These are phyloP conservation scores for Eleutherodactylus coqui DNA, from an alignment of 2,797 vertebrate species.

Conservation along the genomic window DNA sequence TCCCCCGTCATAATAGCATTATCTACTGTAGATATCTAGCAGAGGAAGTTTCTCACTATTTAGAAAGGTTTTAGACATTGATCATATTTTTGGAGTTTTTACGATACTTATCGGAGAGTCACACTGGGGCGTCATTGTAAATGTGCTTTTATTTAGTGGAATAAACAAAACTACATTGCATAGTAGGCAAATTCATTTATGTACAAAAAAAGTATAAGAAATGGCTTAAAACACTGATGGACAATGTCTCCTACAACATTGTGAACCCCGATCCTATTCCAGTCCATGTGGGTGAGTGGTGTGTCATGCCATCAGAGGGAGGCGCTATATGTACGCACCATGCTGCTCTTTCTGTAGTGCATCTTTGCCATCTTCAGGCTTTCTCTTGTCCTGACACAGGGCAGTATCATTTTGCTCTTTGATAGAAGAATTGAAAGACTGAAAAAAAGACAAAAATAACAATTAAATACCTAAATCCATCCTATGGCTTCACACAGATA, in stretches of 20 bases:
- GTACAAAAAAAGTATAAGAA: constrained; percentile 44
- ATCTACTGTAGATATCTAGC: not conserved
- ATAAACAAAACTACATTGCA: constrained; percentile 47
- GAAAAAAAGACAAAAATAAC: not conserved
- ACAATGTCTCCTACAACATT: constrained; percentile 26
- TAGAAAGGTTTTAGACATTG: not conserved
- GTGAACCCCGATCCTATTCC: constrained; percentile 38
- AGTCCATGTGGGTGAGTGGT: constrained; percentile 43
- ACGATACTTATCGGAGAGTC: constrained; percentile 29
- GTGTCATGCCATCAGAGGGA: constrained; percentile 36
- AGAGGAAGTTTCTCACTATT: not conserved
- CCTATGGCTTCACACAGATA: not conserved
- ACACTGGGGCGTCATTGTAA: constrained; percentile 34
- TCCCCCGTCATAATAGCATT: not conserved
- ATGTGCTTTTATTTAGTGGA: constrained; percentile 46
- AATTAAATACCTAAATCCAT: not conserved
- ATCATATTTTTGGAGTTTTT: not conserved
- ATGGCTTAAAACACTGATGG: constrained; percentile 34
- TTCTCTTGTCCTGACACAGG: not conserved
- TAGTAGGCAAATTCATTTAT: constrained; percentile 37
- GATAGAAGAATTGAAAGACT: constrained; percentile 20
- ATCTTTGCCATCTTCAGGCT: constrained; percentile 36
- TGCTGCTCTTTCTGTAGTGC: constrained; percentile 10
- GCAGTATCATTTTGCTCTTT: constrained; percentile 28
- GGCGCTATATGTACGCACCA: constrained; percentile 52